phyloP scores from a whole-genome alignment of 2,888 invertebrate genomes.

The Drosophila histrio region DNA sequence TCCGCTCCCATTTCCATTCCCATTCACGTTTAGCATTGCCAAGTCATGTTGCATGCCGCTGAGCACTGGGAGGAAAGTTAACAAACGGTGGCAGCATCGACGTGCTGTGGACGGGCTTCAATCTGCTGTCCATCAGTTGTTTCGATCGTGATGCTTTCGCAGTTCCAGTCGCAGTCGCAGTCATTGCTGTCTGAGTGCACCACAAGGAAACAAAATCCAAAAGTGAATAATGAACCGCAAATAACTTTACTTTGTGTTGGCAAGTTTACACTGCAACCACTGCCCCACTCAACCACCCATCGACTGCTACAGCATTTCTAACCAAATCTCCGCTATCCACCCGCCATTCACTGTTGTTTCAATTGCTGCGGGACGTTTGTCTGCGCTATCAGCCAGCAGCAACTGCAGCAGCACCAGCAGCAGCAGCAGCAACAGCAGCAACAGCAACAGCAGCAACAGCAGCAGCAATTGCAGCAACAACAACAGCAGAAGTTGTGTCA shows the following conservation, averaged over 20 bases:
- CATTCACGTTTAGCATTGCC: slow-evolving; percentile 26
- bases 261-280: slow-evolving; percentile 40
- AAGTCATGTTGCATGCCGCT: slow-evolving; percentile 73
- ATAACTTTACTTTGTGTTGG: slow-evolving; percentile 74
- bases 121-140: slow-evolving; percentile 67
- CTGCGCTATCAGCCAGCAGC: slow-evolving; percentile 51
- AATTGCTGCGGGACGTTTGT: slow-evolving; percentile 68
- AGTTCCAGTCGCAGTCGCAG: slow-evolving; percentile 8
- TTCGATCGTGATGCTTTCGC: slow-evolving; percentile 55
- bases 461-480: slow-evolving; percentile 17
- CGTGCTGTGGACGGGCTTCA: slow-evolving; percentile 60
- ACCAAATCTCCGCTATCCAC: slow-evolving; percentile 42
- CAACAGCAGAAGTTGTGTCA: slow-evolving; percentile 48
- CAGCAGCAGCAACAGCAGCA: slow-evolving; percentile 21
- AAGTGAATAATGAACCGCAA: slow-evolving; percentile 82
- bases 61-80: slow-evolving; percentile 40
- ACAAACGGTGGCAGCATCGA: slow-evolving; percentile 53
- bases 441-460: slow-evolving; percentile 20
- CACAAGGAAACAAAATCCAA: slow-evolving; percentile 70
- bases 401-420: slow-evolving; percentile 23
- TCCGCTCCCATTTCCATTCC: not conserved
- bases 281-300: slow-evolving; percentile 10
- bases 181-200: slow-evolving; percentile 29
- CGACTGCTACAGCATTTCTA: slow-evolving; percentile 38
- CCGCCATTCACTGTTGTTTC: slow-evolving; percentile 48